phyloP scores from a whole-genome alignment of 2,113 vertebrate genomes.

The Ariopsis seemanni region DNA sequence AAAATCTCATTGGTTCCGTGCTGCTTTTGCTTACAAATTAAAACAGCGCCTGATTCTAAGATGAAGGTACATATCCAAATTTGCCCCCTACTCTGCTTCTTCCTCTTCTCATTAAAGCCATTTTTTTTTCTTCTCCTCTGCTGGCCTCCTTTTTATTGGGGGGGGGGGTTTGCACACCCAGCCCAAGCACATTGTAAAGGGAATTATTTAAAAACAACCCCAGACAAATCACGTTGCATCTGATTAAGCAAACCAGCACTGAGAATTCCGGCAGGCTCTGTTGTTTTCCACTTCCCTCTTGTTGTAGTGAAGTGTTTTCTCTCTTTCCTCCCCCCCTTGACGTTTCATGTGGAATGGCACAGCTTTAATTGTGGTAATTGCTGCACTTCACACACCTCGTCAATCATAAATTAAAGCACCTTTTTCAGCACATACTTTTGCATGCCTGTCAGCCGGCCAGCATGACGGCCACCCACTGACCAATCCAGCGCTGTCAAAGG shows the following conservation, averaged over 20 bases:
- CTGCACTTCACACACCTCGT: conserved; percentile 50
- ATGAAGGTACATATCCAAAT: conserved; percentile 74
- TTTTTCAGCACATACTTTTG: conserved; percentile 41
- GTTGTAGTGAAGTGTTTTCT: conserved; percentile 47
- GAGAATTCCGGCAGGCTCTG: conserved; percentile 63
- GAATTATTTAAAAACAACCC: conserved; percentile 69
- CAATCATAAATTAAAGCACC: conserved; percentile 37
- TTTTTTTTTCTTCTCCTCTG: conserved; percentile 42
- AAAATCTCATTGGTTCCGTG: conserved; percentile 86
- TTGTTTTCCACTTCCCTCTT: conserved; percentile 56
- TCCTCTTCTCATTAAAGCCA: conserved; percentile 70
- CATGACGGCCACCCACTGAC: conserved; percentile 31
- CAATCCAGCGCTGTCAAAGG: conserved; percentile 43
- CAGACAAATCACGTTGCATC: conserved; percentile 69
- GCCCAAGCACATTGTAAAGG: conserved; percentile 65
- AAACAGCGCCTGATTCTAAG: conserved; percentile 71
- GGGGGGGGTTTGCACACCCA: conserved; percentile 51
- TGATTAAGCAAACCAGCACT: conserved; percentile 68
- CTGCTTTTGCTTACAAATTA: conserved; percentile 89
- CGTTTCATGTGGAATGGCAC: conserved; percentile 45
- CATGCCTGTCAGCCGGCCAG: conserved; percentile 40
- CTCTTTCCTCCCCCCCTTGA: background rate
- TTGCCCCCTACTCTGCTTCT: conserved; percentile 58
- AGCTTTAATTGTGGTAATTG: conserved; percentile 67
- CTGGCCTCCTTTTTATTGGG: conserved; percentile 53